These are phyloP conservation scores for Diarsia brunnea DNA, from an alignment of 2,888 invertebrate genomes.

Conservation along the genomic window DNA sequence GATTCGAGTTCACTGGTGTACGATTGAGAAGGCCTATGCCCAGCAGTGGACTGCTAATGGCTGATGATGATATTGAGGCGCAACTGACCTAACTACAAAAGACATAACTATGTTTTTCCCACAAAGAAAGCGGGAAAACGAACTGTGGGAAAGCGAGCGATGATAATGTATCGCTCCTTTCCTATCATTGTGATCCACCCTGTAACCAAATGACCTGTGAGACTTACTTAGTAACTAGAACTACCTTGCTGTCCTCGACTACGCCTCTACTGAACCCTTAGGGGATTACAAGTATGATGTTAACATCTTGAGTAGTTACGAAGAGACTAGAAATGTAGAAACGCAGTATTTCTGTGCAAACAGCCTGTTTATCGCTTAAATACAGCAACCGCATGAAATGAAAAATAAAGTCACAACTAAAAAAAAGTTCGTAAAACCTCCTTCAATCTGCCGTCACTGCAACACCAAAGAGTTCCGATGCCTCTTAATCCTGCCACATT, in stretches of 20 bases:
- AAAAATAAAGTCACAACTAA: neutral
- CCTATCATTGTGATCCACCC: too few species aligned
- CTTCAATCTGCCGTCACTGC: slow-evolving; percentile 3
- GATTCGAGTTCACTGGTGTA: too few species aligned
- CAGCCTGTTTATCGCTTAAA: neutral
- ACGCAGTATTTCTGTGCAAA: neutral
- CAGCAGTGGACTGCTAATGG: too few species aligned
- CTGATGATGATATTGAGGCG: too few species aligned
- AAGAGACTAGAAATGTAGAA: neutral
- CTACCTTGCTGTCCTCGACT: neutral
- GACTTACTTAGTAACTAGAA: neutral
- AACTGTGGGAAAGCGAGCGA: too few species aligned
- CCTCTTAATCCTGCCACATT: slow-evolving; percentile 48
- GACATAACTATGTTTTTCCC: neutral
- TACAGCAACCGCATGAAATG: neutral
- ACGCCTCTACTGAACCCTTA: neutral
- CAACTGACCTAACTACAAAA: neutral
- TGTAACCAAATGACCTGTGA: neutral
- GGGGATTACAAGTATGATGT: neutral
- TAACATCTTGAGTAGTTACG: neutral
- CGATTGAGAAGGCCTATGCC: too few species aligned
- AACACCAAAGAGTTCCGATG: slow-evolving; percentile 35
- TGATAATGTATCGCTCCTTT: neutral
- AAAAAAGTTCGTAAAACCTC: slow-evolving; percentile 10
- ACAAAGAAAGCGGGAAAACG: neutral